Evolutionary conservation across 2,888 invertebrate species (phyloP), one percentile per base, ranked within the genome.

Genomic region (Adela reaumurella): DNA sequence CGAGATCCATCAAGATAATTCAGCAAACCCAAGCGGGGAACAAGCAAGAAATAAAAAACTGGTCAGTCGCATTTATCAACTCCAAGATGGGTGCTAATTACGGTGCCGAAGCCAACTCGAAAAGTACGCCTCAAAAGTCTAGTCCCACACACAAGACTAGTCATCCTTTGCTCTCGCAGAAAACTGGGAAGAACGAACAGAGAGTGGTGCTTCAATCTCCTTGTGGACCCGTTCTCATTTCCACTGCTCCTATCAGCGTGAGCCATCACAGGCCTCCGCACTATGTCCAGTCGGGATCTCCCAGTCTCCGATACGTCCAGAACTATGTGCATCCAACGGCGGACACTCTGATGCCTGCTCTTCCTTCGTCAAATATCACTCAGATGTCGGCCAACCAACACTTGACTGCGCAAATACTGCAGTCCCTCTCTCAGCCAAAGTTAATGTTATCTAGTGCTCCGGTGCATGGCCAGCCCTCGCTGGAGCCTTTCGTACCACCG

Each of bases 371-470:
- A 44, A 67, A 72, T 18, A 63, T 68, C 19, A 68, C 80, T 2
- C 82, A 82, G 61, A 70, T 82, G 17, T 81, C 83, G 6, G 83
- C 83, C 18, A 84, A 83, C 59, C 84, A 84, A 57, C 83, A 83
- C 50, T 62, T 84, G 49, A 84, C 84, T 2, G 84, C 84, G 19
- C 83, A 85, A 60, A 85, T 85, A 57, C 64, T 84, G 54, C 84
- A 85, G 57, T 83, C 84, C 24, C 59, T 81, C 16, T 70, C 79
- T 16, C 78, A 77, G 51, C 77, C 80, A 2, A 79, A 78, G 54
- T 55, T 76, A 44, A 63, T 74, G 64, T 52, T 74, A 50, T 59
- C 68, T 4, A 64, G 60, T 51, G 63, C 66, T 1, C 58, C 62
- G 1, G 58, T 65, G 5, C 48, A 65, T 17, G 65, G 64, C 52